Evolutionary conservation across 2,113 vertebrate genomes (phyloP), one percentile per base, ranked within the genome.

Genomic region (Dromas ardeola): DNA sequence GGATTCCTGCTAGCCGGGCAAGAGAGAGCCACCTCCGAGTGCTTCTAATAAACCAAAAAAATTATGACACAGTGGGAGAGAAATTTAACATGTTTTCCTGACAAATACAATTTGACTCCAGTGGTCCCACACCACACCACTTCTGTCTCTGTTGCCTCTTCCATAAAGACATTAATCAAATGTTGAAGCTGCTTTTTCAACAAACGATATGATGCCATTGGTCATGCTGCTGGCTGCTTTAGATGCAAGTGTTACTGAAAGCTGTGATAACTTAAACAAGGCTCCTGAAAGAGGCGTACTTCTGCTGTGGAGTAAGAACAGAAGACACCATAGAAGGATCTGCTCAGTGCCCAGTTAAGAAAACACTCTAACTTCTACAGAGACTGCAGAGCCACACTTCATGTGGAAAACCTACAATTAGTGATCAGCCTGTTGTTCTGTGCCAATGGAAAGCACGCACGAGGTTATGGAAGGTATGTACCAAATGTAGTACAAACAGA

Each of bases 101-200:
- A 58, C 49, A 79, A 72, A 58, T 34, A 86, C 43, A 58, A 9
- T 63, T 82, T 59, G 47, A 82, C 65, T 88, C 38, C 62, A 53
- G 5, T 40, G 30, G 74, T 72, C 52, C 76, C 73, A 81, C 15
- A 63, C 25, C 49, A 90, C 47, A 71, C 38, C 62, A 86, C 19
- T n/a, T 61, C 70, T 79, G 38, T 42, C 74, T 88, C 88, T 67
- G 47, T n/a, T 93, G 74, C 56, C 74, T 93, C 61, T 66, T 94
- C 82, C 77, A 81, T 58, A 62, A 90, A 92, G 69, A 73, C 65
- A 78, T 61, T 78, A 59, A 88, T 81, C 52, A 61, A 45, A 59
- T 36, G 42, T 16, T 62, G 83, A 47, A 76, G 76, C 47, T 86
- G 79, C 61, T 76, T 86, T 88, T 86, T 72, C n/a, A 77, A 8